These are phyloP conservation scores for Plutomurus gul DNA, from an alignment of 1,140 invertebrate genomes.

Conservation along the genomic window DNA sequence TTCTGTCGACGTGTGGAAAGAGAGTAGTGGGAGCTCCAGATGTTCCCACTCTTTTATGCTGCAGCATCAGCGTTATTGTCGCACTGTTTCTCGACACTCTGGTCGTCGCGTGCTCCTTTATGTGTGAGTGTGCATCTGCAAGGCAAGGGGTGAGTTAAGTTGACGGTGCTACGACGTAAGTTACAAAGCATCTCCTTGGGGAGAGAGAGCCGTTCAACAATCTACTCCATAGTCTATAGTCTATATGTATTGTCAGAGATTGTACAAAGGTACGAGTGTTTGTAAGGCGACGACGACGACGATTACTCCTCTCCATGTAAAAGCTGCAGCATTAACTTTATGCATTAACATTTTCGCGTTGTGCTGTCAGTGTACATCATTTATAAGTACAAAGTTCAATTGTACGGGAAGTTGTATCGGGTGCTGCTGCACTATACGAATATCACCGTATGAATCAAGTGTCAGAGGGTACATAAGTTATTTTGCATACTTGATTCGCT, in stretches of 20 bases:
- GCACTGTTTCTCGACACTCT: neutral
- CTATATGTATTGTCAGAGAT: neutral
- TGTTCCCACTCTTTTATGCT: neutral
- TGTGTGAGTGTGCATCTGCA: neutral
- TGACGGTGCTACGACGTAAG: neutral
- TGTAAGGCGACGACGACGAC: too few relatives aligned
- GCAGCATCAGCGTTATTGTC: neutral
- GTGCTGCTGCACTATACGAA: too few relatives aligned
- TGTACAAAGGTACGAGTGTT: neutral
- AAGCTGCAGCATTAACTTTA: too few relatives aligned
- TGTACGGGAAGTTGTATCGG: too few relatives aligned
- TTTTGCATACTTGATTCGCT: too few relatives aligned
- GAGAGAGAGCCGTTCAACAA: neutral
- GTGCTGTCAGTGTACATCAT: too few relatives aligned
- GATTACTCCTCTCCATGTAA: too few relatives aligned
- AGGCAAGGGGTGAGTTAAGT: neutral
- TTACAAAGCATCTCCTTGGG: neutral
- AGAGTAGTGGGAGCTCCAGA: neutral
- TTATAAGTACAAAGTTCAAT: too few relatives aligned
- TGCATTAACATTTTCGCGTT: neutral
- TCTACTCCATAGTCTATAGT: neutral
- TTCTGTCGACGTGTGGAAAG: neutral
- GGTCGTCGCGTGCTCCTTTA: slow-evolving; percentile 1
- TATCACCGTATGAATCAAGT: too few relatives aligned
- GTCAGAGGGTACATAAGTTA: too few relatives aligned